Evolutionary conservation across 2,797 vertebrate species (phyloP), one percentile per base, ranked within the genome.

Genomic region (Potorous gilbertii): DNA sequence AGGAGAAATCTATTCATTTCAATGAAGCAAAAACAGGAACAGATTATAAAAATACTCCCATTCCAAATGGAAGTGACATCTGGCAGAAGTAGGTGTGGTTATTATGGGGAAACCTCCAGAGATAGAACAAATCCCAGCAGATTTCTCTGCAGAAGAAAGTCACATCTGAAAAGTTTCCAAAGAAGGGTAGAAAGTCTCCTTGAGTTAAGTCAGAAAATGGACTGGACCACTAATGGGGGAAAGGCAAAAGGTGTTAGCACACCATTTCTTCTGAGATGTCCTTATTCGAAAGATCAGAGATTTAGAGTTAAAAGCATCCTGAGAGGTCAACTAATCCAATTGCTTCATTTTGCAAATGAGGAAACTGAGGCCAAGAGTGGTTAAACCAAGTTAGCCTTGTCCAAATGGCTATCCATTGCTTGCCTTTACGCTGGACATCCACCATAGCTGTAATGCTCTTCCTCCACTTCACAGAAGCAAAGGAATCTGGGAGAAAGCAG

Each of bases 101-200:
- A 54, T 46, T 52, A 40, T 11, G 8, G 66, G n/a, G 40, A 81
- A 46, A 62, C n/a, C 5, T 74, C n/a, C 66, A 74, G 34, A 74
- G n/a, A 40, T n/a, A 81, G 74, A 81, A 46, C 40, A 81, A 81
- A 92, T 31, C 92, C 46, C 90, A 91, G 27, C 91, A 96, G 91
- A 57, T 92, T 94, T 46, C 94, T 91, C 87, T 91, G 56, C n/a
- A 40, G 59, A 81, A 89, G 31, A 96, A 95, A 96, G 54, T 59
- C 16, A 91, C 54, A 52, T 93, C 74, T 31, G 90, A 56, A 59
- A 14, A 96, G 66, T 8, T 81, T 81, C 40, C 18, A 46, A 27
- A 27, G 40, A 46, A 46, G 6, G 18, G 18, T 21, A 40, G n/a
- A 66, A 40, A n/a, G 40, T 81, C 11, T 81, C 8, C 9, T 81